Base-by-base conservation (phyloP, 2,888 invertebrate species). In the Carabus problematicus region DNA sequence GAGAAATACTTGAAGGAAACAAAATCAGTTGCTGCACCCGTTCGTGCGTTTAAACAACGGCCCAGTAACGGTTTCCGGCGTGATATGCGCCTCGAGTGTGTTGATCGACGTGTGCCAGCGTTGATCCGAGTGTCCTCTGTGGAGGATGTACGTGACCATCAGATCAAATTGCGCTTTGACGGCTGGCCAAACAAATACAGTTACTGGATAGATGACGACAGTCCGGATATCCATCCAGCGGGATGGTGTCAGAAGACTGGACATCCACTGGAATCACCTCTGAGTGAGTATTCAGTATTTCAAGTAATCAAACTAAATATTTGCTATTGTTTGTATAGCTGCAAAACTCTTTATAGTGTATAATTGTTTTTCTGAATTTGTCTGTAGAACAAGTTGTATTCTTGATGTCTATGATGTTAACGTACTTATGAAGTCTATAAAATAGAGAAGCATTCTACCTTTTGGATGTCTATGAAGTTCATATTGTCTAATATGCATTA, bases 151-250 rank as follows among this genome's bases (percentile, higher is more conserved):
- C 89, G 89, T 76, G 90, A 89, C 6, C 92, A 93, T 80, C 88
- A 89, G 74, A 84, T 94, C 56, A 86, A 88, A 72, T 87, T 97
- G 62, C 88, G 92, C 76, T 94, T 94, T 81, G 96, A 96, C 81
- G 95, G 95, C 12, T 97, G 96, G 94, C 90, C 92, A 0, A 88
- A 88, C 75, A 87, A 89, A 73, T 91, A 95, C 78, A 89, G 92
- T 72, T 93, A 90, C 80, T 95, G 95, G 94, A 84, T 95, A 70
- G 95, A 96, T 77, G 96, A 96, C 80, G 95, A 97, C 82, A 91
- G 89, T 73, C 88, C 92, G 0, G 95, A 97, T 81, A 87, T 97
- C 75, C 95, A 97, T 84, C 97, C 97, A 0, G 89, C 93, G 72
- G 93, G 93, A 42, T 97, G 96, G 95, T 95, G 95, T 79, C 86